phyloP scores from a whole-genome alignment of 2,797 vertebrate genomes.

The Pampus argenteus region DNA sequence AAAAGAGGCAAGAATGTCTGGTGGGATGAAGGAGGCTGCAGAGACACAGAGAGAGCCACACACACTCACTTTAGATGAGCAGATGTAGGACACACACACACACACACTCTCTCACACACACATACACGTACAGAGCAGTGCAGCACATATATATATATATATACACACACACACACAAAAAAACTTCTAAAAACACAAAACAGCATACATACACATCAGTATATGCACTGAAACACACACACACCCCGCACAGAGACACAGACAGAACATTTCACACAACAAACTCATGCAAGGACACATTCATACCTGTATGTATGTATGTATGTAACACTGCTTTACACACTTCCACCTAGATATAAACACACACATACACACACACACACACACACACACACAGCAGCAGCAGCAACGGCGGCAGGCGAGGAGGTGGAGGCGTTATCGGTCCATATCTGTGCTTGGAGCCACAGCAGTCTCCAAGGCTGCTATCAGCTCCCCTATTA shows the following conservation, averaged over 20 bases:
- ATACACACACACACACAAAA: conserved; percentile 14
- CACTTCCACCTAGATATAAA: conserved; percentile 26
- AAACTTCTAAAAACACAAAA: conserved; percentile 20
- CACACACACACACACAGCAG: conserved; percentile 18
- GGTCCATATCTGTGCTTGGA: conserved; percentile 92
- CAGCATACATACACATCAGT: conserved; percentile 12
- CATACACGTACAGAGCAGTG: conserved; percentile 17
- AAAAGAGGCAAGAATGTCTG: conserved; percentile 91
- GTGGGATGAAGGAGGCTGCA: conserved; percentile 85
- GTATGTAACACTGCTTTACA: conserved; percentile 28
- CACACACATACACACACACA: conserved; percentile 42
- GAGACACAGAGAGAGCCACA: conserved; percentile 57
- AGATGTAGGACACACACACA: conserved; percentile 71
- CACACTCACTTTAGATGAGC: conserved; percentile 57
- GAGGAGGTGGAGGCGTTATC: conserved; percentile 89
- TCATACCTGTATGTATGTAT: conserved; percentile 28
- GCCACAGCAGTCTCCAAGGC: conserved; percentile 94
- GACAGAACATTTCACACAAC: conserved; percentile 3
- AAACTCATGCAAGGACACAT: conserved; percentile 27
- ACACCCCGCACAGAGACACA: not conserved
- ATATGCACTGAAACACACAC: conserved; percentile 14
- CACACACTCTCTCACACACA: not conserved
- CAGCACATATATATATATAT: conserved; percentile 19
- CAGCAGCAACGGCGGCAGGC: conserved; percentile 65
- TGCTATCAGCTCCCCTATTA: conserved; percentile 97